phyloP scores from a whole-genome alignment of 2,113 vertebrate species.

The Candoia aspera region DNA sequence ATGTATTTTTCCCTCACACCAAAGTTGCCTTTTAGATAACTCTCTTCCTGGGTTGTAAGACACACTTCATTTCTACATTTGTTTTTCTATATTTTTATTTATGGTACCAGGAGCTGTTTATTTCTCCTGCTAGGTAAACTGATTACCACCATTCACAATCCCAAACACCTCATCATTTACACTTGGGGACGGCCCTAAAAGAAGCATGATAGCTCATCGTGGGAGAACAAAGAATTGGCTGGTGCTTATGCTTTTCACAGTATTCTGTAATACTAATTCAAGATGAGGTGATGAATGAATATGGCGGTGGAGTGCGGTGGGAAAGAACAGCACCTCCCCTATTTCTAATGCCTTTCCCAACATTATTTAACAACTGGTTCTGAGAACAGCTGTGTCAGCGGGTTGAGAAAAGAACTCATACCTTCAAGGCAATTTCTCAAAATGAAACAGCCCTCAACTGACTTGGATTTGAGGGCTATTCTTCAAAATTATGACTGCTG shows the following conservation, averaged over 20 bases:
- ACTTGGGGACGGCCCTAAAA: neutral
- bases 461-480: neutral
- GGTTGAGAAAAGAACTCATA: neutral
- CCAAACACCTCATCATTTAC: conserved; percentile 6
- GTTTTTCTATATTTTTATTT: conserved; percentile 19
- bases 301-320: neutral
- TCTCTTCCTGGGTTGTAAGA: neutral
- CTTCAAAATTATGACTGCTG: neutral
- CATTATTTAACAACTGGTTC: neutral
- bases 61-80: neutral
- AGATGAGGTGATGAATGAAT: neutral
- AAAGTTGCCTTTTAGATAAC: conserved; percentile 4
- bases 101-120: neutral
- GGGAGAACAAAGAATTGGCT: neutral
- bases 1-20: neutral
- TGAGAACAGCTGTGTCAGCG: neutral
- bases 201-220: neutral
- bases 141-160: conserved; percentile 11
- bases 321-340: neutral
- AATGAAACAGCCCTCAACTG: neutral
- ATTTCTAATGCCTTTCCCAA: neutral
- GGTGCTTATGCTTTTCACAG: conserved; percentile 16
- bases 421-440: neutral
- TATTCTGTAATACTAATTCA: neutral
- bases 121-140: neutral